Evolutionary conservation across 2,888 invertebrate species (phyloP).

Genomic region (Drosophila mulleri): DNA sequence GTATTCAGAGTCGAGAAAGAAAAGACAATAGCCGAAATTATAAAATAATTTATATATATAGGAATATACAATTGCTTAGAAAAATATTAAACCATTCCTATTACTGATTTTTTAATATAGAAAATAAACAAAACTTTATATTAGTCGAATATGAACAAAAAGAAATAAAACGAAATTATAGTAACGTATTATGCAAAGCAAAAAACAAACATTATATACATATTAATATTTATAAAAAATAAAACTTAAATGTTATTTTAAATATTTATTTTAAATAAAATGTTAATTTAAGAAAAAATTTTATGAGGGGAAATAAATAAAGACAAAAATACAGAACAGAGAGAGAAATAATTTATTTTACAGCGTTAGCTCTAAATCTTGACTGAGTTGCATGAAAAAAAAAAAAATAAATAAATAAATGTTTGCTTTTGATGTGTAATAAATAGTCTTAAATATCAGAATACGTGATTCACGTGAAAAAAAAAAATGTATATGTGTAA

Average conservation of each 20-base stretch:
- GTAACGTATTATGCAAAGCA: no score
- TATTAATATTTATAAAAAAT: no score
- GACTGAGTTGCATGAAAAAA: not conserved
- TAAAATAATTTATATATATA: not conserved
- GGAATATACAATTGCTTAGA: not conserved
- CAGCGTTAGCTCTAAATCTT: not conserved
- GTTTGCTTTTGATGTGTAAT: not conserved
- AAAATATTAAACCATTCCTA: no score
- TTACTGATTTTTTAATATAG: not conserved
- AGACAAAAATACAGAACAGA: not conserved
- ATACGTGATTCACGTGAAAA: not conserved
- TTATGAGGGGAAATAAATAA: not conserved
- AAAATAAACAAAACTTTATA: not conserved
- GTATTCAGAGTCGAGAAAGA: not conserved
- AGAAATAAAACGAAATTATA: no score
- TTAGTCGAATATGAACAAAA: not conserved
- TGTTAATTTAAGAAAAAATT: no score
- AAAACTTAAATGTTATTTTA: no score
- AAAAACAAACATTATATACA: no score
- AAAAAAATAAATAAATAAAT: not conserved
- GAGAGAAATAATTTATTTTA: not conserved
- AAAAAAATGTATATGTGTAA: no score
- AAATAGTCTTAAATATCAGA: not conserved
- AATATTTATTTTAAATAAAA: no score
- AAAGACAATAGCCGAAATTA: not conserved